Conservation (phyloP, 2,113 vertebrate genomes). For the Pterocles orientalis region DNA sequence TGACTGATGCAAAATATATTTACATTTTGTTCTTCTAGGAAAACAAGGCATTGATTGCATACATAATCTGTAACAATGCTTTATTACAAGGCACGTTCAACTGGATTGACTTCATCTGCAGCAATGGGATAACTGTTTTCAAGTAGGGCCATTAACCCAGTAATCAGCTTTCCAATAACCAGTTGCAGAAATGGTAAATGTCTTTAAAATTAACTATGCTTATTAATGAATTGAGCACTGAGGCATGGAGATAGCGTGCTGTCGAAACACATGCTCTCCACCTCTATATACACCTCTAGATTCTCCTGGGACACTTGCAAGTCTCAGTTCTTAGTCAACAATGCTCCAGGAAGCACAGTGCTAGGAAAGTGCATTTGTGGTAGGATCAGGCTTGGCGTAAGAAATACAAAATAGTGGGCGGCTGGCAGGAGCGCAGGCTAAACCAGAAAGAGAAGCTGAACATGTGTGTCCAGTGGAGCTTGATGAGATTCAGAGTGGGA, state of each 20-base stretch:
- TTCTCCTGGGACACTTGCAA: neutral
- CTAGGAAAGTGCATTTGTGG: neutral
- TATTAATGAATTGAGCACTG: neutral
- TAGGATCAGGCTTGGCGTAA: neutral
- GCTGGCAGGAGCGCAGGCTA: slow-evolving; percentile 6
- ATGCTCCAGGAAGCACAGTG: neutral
- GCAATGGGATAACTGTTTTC: neutral
- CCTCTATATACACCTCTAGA: fast-evolving
- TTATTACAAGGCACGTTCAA: neutral
- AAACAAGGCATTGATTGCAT: neutral
- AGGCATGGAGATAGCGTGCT: neutral
- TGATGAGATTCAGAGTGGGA: neutral
- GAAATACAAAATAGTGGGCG: neutral
- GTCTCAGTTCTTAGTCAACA: neutral
- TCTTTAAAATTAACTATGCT: neutral
- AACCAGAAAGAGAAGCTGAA: slow-evolving; percentile 44
- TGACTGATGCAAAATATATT: neutral
- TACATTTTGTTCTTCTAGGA: neutral
- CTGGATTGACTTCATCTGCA: neutral
- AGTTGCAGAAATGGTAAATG: neutral
- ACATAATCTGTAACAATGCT: neutral
- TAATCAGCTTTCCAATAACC: neutral
- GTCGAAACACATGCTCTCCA: neutral
- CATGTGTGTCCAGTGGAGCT: neutral
- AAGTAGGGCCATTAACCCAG: neutral